Evolutionary conservation across 2,797 vertebrate genomes (phyloP).

Genomic region (Falco peregrinus): DNA sequence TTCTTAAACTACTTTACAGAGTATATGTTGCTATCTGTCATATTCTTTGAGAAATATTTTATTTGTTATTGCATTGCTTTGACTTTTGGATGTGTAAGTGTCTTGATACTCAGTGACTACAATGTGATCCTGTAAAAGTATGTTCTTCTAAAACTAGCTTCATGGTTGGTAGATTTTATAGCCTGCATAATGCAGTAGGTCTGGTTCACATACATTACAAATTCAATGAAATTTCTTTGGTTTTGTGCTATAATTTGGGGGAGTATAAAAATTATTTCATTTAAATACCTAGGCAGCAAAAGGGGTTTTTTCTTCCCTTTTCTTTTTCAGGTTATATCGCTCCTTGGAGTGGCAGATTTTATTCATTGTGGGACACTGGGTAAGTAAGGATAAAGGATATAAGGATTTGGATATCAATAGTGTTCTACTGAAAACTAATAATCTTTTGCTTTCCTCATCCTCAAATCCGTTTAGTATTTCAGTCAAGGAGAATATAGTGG

Average conservation of each 20-base stretch:
- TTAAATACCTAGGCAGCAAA: conserved; percentile 1
- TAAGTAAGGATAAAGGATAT: conserved; percentile 77
- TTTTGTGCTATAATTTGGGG: neutral
- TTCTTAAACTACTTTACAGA: neutral
- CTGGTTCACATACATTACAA: neutral
- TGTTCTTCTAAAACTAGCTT: neutral
- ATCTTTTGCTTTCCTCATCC: neutral
- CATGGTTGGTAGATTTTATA: neutral
- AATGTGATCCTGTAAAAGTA: neutral
- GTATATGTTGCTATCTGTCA: neutral
- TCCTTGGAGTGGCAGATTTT: conserved; percentile 98
- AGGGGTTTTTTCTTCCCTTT: neutral
- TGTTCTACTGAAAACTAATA: neutral
- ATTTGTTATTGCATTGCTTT: neutral
- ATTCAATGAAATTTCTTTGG: neutral
- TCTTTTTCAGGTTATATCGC: conserved; percentile 91
- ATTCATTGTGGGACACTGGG: conserved; percentile 99
- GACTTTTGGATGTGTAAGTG: neutral
- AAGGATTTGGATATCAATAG: neutral
- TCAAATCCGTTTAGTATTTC: neutral
- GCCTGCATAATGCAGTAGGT: neutral
- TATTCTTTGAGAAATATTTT: neutral
- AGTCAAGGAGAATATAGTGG: neutral
- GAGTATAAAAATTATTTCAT: neutral
- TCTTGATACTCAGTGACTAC: neutral